A percentile compares a stretch with the other conserved stretches of the same genome.
Conservation (phyloP, 2,888 invertebrate species). For the Caradrina kadenii region DNA sequence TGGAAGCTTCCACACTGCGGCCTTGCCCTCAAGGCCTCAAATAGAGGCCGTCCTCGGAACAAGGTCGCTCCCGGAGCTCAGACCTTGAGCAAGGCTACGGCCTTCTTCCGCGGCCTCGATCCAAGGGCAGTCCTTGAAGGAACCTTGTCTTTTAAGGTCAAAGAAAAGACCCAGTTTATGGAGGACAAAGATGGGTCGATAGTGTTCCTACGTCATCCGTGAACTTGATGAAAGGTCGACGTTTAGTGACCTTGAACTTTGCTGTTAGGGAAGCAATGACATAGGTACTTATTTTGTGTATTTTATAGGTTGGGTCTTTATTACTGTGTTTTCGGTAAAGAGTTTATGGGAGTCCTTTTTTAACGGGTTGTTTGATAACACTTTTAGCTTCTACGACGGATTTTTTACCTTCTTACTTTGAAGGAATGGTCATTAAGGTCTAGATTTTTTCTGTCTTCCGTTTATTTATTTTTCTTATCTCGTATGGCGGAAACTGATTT, state of each 20-base stretch:
- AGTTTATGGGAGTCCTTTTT: background rate
- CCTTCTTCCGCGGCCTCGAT: slow-evolving; percentile 54
- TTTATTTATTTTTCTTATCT: too few relatives aligned
- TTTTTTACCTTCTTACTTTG: too few relatives aligned
- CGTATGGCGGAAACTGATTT: too few relatives aligned
- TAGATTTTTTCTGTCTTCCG: too few relatives aligned
- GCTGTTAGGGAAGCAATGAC: slow-evolving; percentile 6
- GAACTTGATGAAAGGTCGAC: slow-evolving; percentile 43
- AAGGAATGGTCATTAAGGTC: too few relatives aligned
- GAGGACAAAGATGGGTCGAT: slow-evolving; percentile 43
- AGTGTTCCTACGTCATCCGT: slow-evolving; percentile 37
- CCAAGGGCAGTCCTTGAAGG: slow-evolving; percentile 57
- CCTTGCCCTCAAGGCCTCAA: slow-evolving; percentile 46
- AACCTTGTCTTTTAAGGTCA: slow-evolving; percentile 55
- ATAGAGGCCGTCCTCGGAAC: slow-evolving; percentile 7
- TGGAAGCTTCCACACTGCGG: slow-evolving; percentile 25
- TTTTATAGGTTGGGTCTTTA: background rate
- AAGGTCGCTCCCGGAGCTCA: slow-evolving; percentile 51
- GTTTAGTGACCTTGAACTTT: slow-evolving; percentile 33
- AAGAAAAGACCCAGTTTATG: slow-evolving; percentile 35
- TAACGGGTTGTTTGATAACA: background rate
- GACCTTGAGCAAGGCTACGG: slow-evolving; percentile 45
- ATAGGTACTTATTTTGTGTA: background rate
- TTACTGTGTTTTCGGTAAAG: background rate
- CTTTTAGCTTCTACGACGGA: too few relatives aligned